Evolutionary conservation across 1,140 invertebrate genomes (phyloP), one percentile per base, ranked within the genome.

Genomic region (Ladona fulva): DNA sequence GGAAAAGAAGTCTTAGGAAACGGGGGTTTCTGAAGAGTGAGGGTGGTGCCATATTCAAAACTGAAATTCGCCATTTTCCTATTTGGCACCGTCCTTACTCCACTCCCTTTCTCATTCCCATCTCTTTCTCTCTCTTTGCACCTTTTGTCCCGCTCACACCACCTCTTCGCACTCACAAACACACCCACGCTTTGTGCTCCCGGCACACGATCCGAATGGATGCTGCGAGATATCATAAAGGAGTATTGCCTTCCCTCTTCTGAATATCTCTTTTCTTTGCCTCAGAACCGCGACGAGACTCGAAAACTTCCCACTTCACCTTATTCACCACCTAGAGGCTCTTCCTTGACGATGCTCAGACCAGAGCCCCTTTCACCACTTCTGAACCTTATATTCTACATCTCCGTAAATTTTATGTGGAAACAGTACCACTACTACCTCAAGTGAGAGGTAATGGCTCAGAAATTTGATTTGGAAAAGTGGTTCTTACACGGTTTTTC

Each of bases 211-310:
- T 37, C 8, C 29, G 29, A 37, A 22, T 66, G 52, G 52, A 5
- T 16, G 52, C 52, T 66, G 52, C 52, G 52, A 66, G 12, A 19
- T 3, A 66, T 66, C 52, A 66, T 66, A 66, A 66, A 66, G 52
- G 44, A 10, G 44, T 19, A 52, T 19, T 52, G 52, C 52, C 52
- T 66, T 66, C 52, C 52, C 52, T 66, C 52, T 66, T 66, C 29
- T 66, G 52, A 66, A 66, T 66, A 66, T 66, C 52, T 66, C 52
- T 66, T 66, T 66, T 66, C 52, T 6, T n/a, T n/a, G n/a, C n/a
- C 52, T 66, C 52, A 22, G 52, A 66, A 12, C 3, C 44, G 44
- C 44, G 44, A 52, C 19, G 44, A 19, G 44, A 52, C 19, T 52
- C 52, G 52, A 66, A 66, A 66, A 66, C 52, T 66, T 66, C 52